Percentiles rank a stretch among this genome's conserved stretches.
Evolutionary conservation across 2,113 vertebrate genomes (phyloP).

Genomic region (Lagenorhynchus albirostris): DNA sequence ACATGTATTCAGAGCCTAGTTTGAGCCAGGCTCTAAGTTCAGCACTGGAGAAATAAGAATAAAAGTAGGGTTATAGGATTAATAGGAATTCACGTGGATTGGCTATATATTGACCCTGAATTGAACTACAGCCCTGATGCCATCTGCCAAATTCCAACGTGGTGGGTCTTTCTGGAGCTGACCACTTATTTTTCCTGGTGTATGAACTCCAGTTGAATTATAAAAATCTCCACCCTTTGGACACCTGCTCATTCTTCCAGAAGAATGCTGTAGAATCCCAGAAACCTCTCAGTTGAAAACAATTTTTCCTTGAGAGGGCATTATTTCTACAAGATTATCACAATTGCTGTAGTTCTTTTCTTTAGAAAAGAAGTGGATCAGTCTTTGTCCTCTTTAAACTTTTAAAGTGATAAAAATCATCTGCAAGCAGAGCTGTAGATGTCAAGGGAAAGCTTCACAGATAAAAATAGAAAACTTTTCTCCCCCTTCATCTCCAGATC

Average conservation of each 20-base stretch:
- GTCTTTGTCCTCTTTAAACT: constrained; percentile 65
- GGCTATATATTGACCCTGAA: not conserved
- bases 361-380: constrained; percentile 65
- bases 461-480: constrained; percentile 62
- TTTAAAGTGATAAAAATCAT: constrained; percentile 63
- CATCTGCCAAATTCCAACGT: not conserved
- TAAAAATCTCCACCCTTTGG: constrained; percentile 9
- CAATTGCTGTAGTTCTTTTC: constrained; percentile 24
- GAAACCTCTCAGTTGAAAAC: constrained; percentile 37
- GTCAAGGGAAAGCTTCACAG: constrained; percentile 22
- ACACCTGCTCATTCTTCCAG: not conserved
- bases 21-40: not conserved
- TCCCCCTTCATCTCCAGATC: constrained; percentile 18
- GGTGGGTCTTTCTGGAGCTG: not conserved
- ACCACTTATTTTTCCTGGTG: not conserved
- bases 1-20: not conserved
- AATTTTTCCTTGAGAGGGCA: not conserved
- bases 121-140: not conserved
- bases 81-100: not conserved
- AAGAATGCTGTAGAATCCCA: not conserved
- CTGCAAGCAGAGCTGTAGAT: not conserved
- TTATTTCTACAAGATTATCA: constrained; percentile 55
- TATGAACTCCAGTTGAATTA: not conserved
- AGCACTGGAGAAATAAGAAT: not conserved
- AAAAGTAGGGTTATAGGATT: not conserved